Base-by-base conservation (phyloP, 2,888 invertebrate species). In the Drepana falcataria region DNA sequence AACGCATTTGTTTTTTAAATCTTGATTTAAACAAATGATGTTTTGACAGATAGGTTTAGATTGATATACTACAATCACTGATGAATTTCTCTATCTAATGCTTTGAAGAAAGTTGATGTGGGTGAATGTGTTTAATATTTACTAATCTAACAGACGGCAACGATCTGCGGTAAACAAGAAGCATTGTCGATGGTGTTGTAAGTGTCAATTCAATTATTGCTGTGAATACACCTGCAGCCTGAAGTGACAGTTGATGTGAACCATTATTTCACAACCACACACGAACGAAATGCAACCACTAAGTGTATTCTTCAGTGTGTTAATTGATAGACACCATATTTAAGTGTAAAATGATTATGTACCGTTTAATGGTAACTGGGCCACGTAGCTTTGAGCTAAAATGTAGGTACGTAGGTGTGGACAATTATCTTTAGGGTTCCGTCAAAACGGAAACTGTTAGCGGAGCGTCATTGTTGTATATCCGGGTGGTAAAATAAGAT, bases 361-460 rank as follows among this genome's bases (percentile, higher is more conserved):
- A 66, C 69, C 66, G 67, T 66, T 62, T 63, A 65, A 59, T 60
- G 56, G 51, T 58, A 64, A 61, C 64, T 57, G 55, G 59, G 56
- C 57, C 53, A 49, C 60, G 55, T 56, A 56, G 60, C 49, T 56
- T 54, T 41, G 48, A 48, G 47, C 55, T 57, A 63, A 47, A 53
- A 7, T 47, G 52, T 35, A 40, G 33, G 21, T 51, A 34, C 33
- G 51, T 40, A 40, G 52, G 47, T 51, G 35, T 49, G 52, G 35
- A 51, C 51, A 40, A 51, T 40, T 33, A 51, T 40, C 33, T 51
- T 40, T 33, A 40, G 33, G 9, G 34, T 40, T 40, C 51, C 40
- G 40, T 33, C 51, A 40, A 40, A 37, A 51, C 40, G 51, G 40
- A 40, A 51, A 51, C 40, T 51, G 40, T 51, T 51, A 34, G 51